These are phyloP conservation scores for Hydraecia micacea DNA, from an alignment of 2,888 invertebrate species.

Conservation along the genomic window DNA sequence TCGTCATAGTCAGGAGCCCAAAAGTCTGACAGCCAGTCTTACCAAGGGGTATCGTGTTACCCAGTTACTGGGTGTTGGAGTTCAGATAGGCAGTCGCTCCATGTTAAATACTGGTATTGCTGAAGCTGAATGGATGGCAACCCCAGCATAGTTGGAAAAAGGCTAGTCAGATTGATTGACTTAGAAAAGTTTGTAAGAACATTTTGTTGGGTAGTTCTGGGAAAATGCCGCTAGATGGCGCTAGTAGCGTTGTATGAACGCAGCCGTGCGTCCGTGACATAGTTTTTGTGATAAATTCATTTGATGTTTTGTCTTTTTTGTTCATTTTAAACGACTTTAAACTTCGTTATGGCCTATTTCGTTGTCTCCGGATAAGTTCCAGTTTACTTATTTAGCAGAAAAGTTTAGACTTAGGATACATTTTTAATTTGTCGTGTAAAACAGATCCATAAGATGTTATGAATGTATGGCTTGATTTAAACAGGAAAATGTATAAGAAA, in stretches of 20 bases:
- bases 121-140: neutral
- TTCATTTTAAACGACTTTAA: neutral
- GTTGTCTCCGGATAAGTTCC: neutral
- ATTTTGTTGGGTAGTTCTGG: conserved; percentile 2
- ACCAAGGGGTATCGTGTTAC: neutral
- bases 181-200: neutral
- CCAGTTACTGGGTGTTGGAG: neutral
- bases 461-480: neutral
- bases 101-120: neutral
- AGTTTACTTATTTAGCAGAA: neutral
- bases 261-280: neutral
- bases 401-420: neutral
- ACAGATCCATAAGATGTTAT: neutral
- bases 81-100: neutral
- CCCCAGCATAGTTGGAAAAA: neutral
- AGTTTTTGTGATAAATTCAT: neutral
- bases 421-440: neutral
- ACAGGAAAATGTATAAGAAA: neutral
- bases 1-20: neutral
- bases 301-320: neutral
- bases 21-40: neutral
- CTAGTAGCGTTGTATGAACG: neutral
- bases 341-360: neutral
- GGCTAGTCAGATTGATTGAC: neutral
- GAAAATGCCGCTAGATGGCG: conserved; percentile 38